These are phyloP conservation scores for Pica pica DNA, from an alignment of 2,113 vertebrate genomes.

Conservation along the genomic window DNA sequence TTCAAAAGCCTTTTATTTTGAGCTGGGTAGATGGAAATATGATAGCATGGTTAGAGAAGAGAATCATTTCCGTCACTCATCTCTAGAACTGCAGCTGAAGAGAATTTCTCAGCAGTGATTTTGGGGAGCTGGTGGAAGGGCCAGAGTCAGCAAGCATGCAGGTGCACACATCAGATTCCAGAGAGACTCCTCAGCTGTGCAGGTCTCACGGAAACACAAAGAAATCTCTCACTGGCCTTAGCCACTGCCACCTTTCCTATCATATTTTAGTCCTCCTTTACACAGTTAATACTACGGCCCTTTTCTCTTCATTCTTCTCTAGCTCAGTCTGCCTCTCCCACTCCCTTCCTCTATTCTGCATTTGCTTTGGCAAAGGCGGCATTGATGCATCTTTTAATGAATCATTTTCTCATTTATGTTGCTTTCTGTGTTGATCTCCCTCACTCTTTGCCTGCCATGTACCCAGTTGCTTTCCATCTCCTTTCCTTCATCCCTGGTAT, in stretches of 20 bases:
- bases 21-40: not conserved
- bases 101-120: not conserved
- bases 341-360: not conserved
- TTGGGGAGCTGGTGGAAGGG: not conserved
- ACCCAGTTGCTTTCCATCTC: not conserved
- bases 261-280: not conserved
- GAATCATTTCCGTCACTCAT: not conserved
- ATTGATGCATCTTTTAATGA: not conserved
- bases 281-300: not conserved
- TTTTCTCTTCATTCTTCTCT: not conserved
- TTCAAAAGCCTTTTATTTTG: slow-evolving; percentile 35
- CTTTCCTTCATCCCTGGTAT: not conserved
- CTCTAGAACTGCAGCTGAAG: not conserved
- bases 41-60: not conserved
- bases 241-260: not conserved
- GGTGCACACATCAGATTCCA: not conserved
- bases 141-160: not conserved
- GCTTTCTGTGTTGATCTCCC: not conserved
- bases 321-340: not conserved
- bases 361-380: not conserved
- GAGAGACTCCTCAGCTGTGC: not conserved
- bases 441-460: not conserved
- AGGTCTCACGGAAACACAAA: not conserved
- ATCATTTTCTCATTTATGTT: not conserved
- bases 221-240: not conserved